phyloP scores from a whole-genome alignment of 2,888 invertebrate genomes.

The Phymatocera aterrima region DNA sequence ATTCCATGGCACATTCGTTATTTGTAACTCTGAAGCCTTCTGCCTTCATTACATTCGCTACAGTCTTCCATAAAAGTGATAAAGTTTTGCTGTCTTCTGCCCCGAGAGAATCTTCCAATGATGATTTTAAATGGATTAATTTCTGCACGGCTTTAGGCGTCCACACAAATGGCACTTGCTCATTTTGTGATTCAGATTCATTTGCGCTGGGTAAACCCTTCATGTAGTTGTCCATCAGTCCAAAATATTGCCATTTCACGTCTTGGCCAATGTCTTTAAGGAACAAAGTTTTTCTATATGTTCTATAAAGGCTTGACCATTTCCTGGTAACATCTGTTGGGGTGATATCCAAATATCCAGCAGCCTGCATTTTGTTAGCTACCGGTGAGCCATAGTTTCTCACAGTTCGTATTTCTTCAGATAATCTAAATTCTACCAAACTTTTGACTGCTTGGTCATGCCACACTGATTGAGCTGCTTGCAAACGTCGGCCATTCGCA shows the following conservation, averaged over 20 bases:
- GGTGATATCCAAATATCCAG: background rate
- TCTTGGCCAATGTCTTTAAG: background rate
- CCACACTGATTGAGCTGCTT: background rate
- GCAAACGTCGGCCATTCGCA: too few species aligned
- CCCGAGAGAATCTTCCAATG: background rate
- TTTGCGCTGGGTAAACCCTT: background rate
- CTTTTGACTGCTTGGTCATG: background rate
- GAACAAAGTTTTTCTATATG: background rate
- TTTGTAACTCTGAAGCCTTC: background rate
- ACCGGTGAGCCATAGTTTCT: constrained; percentile 8
- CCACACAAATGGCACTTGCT: background rate
- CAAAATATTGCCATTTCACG: constrained; percentile 20
- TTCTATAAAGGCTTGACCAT: background rate
- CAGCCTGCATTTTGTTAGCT: background rate
- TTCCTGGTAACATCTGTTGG: background rate
- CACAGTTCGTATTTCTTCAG: background rate
- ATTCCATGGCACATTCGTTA: background rate
- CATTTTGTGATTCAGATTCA: background rate
- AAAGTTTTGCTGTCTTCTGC: background rate
- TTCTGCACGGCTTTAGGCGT: background rate
- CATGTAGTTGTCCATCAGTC: background rate
- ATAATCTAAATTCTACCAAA: constrained; percentile 5
- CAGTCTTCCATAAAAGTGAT: background rate
- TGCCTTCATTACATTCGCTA: background rate
- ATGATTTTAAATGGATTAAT: background rate